These are phyloP conservation scores for Brassicogethes aeneus DNA, from an alignment of 2,888 invertebrate genomes.

Conservation along the genomic window DNA sequence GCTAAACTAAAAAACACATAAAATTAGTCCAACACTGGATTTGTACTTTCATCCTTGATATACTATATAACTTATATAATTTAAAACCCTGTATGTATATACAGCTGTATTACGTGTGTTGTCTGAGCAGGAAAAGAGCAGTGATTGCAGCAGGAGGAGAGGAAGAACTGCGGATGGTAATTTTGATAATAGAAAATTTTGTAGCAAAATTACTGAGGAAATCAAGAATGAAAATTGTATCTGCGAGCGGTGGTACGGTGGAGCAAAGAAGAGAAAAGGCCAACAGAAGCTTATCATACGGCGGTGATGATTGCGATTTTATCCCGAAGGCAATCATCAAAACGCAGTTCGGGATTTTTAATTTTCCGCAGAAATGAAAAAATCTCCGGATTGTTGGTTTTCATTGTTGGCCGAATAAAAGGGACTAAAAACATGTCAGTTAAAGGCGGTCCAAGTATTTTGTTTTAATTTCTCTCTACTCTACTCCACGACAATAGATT, in stretches of 20 bases:
- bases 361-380: constrained; percentile 17
- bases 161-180: neutral
- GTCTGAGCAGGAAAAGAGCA: no score
- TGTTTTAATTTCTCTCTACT: neutral
- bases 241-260: constrained; percentile 1
- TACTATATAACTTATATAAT: no score
- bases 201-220: neutral
- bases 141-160: no score
- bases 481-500: neutral
- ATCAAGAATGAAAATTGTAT: constrained; percentile 4
- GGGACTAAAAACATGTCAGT: neutral
- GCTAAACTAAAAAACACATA: no score
- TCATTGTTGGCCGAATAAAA: neutral
- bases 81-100: no score
- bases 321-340: constrained; percentile 18
- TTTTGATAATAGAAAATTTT: neutral
- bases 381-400: neutral
- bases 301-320: constrained; percentile 18
- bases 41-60: no score
- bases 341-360: constrained; percentile 16
- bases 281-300: constrained; percentile 16
- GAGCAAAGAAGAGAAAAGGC: constrained; percentile 7
- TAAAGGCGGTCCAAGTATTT: neutral
- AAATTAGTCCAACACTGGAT: no score
- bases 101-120: no score